phyloP scores from a whole-genome alignment of 2,113 vertebrate species.

The Ursus arctos region DNA sequence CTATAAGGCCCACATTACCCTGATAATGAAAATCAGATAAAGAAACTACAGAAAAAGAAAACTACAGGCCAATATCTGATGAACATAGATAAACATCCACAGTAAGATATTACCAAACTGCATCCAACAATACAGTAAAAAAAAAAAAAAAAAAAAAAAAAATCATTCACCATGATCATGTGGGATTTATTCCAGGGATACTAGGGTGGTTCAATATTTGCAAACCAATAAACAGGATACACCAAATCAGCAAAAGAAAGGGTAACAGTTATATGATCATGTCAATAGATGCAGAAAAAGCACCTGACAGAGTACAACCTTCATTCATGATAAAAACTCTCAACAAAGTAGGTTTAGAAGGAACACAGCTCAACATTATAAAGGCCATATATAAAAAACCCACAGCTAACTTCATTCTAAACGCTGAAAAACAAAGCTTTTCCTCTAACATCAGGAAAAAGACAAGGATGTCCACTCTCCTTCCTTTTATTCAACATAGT shows the following conservation, averaged over 20 bases:
- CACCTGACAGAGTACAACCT: neutral
- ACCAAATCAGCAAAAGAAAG: neutral
- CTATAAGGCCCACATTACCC: neutral
- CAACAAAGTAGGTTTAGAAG: neutral
- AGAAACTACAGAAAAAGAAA: neutral
- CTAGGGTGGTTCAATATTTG: neutral
- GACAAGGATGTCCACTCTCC: neutral
- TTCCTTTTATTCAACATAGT: neutral
- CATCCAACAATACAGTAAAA: neutral
- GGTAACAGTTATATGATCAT: neutral
- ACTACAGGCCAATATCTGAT: neutral
- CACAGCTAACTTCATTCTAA: neutral
- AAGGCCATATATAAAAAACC: neutral
- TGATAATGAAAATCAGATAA: neutral
- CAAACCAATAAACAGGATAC: neutral
- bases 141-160: neutral
- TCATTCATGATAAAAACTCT: neutral
- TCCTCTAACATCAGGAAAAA: neutral
- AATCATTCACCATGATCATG: neutral
- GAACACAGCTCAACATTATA: neutral
- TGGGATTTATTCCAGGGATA: neutral
- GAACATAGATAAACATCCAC: neutral
- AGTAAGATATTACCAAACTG: neutral
- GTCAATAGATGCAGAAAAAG: neutral
- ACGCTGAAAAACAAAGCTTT: neutral